Evolutionary conservation across 2,113 vertebrate species (phyloP), one percentile per base, ranked within the genome.

Genomic region (Spea multiplicata): DNA sequence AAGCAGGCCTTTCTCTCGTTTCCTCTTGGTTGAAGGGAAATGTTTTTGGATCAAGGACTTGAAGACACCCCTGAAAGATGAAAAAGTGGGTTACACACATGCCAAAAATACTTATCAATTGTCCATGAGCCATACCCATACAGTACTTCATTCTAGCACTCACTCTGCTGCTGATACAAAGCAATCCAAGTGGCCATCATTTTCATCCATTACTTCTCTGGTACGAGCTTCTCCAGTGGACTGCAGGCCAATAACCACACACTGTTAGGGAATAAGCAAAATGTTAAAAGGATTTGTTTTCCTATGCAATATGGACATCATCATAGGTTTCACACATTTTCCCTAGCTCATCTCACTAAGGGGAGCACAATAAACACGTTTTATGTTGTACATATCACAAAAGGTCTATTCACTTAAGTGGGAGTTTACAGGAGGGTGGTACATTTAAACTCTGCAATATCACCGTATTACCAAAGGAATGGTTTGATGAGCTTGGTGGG

Each of bases 131-230:
- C 53, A 71, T 52, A 65, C 67, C 70, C 9, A 52, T 52, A 7
- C 50, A 52, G 50, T 52, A 10, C 9, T 52, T 66, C 16, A 8
- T 3, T 30, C 55, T 45, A 3, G 12, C 52, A 94, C 95, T 95
- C 84, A 97, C 95, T 95, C 96, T 1, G 97, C 97, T 3, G 97
- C 97, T 0, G 97, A 99, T 5, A 99, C 96, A 47, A 98, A 99
- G 89, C 95, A 93, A 84, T 97, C 93, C 0, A 99, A 92, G 7
- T 91, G 95, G 0, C 97, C 97, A 0, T 98, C 97, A 0, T 96
- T 98, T 86, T 97, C 95, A 0, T 96, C 97, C 81, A 99, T 88
- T 67, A 99, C 97, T 71, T 99, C 97, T 66, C 97, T 91, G 66
- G 97, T 99, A 45, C 97, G 94, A 0, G 96, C 97, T 86, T 99